Evolutionary conservation across 1,140 invertebrate species (phyloP), one percentile per base, ranked within the genome.

Genomic region (Kradibia gibbosae): DNA sequence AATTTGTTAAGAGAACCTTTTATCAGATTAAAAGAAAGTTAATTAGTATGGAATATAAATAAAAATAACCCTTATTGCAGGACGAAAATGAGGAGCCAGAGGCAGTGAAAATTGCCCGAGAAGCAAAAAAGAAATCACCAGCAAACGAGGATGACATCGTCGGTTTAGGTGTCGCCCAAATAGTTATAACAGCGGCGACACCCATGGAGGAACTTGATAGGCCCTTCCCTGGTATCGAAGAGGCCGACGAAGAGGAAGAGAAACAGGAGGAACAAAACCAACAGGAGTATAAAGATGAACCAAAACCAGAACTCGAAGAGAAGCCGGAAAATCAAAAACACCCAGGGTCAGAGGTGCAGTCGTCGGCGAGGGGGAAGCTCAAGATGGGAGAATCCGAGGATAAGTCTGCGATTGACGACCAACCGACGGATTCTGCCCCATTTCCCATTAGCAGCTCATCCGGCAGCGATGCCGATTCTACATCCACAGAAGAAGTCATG

Each of bases 151-250:
- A 81, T 81, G 84, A 34, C 75, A 60, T 89, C 34, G 87, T 92
- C 76, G 94, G 94, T 84, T 92, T 97, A 65, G 95, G 95, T 76
- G 95, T 96, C 67, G 96, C 95, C 73, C 95, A 96, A 87, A 97
- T 97, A 83, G 95, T 97, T 11, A 97, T 97, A 87, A 97, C 96
- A 22, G 96, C 96, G 34, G 96, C 96, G 62, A 97, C 96, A 8
- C 96, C 96, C 34, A 96, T 96, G 95, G 96, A 97, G 89, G 95
- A 96, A 84, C 91, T 93, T 8, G 95, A 95, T 48, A 93, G 93
- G 75, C 92, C 93, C 4, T 95, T 95, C 88, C 94, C 94, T 1
- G 89, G 87, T 1, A 73, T 82, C 4, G 88, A 91, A 10, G 87
- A 88, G 71, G 76, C 74, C 11, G 86, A 88, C 17, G 84, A 85